Conservation (phyloP, 1,140 invertebrate species). For the Drosophila oshimai region DNA sequence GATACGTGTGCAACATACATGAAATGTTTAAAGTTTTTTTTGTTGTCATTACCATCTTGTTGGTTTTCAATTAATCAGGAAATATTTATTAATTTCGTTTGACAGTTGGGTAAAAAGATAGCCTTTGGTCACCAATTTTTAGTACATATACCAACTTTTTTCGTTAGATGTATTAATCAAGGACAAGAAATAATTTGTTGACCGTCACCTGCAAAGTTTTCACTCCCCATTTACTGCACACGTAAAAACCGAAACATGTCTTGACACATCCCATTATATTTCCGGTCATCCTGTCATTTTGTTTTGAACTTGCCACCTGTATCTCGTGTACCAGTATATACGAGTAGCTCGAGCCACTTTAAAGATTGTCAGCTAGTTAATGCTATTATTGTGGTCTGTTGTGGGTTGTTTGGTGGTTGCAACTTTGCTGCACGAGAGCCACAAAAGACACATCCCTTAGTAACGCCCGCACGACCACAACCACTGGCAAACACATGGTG, state of each 20-base stretch:
- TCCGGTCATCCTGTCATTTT: background rate
- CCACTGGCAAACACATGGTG: constrained; percentile 15
- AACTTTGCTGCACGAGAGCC: constrained; percentile 54
- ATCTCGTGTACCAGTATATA: no score
- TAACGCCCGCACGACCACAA: background rate
- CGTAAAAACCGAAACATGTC: background rate
- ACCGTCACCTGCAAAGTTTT: background rate
- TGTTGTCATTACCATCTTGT: constrained; percentile 31
- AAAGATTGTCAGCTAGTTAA: constrained; percentile 55
- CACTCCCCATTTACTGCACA: background rate
- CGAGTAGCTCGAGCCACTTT: constrained; percentile 12
- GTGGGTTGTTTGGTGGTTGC: constrained; percentile 35
- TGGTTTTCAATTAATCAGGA: constrained; percentile 29
- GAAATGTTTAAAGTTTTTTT: background rate
- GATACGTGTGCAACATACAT: background rate
- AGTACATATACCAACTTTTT: background rate
- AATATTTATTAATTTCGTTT: background rate
- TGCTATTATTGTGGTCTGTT: constrained; percentile 36
- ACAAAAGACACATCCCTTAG: constrained; percentile 19
- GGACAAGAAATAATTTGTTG: no score
- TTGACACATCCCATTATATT: constrained; percentile 6
- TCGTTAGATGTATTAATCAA: no score
- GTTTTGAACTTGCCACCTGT: constrained; percentile 27
- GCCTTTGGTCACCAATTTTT: background rate
- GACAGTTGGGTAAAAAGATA: background rate